phyloP scores from a whole-genome alignment of 2,113 vertebrate species.

The Platichthys flesus region DNA sequence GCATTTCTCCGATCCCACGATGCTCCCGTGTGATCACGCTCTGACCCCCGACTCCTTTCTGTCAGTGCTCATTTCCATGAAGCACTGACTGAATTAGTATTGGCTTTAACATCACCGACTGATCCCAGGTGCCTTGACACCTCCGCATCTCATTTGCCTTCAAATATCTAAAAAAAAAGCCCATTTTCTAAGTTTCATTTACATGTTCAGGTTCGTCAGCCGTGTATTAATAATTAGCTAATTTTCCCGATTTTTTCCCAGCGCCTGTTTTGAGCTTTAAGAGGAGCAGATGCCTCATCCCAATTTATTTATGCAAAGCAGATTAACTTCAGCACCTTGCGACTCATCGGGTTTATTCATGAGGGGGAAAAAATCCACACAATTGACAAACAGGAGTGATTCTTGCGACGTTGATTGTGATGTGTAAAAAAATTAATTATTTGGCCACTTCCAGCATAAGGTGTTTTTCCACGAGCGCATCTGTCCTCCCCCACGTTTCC shows the following conservation, averaged over 20 bases:
- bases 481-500: conserved; percentile 22
- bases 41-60: conserved; percentile 20
- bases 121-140: conserved; percentile 9
- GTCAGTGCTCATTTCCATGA: conserved; percentile 34
- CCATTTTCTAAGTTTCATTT: conserved; percentile 19
- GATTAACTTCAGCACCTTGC: conserved; percentile 68
- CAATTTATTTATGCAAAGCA: conserved; percentile 72
- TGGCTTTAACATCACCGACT: conserved; percentile 3
- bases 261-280: conserved; percentile 34
- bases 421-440: conserved; percentile 24
- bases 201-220: conserved; percentile 34
- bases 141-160: background rate
- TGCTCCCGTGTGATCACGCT: conserved; percentile 10
- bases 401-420: conserved; percentile 32
- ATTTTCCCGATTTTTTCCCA: conserved; percentile 47
- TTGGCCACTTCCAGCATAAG: conserved; percentile 5
- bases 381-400: conserved; percentile 33
- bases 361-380: conserved; percentile 46
- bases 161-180: background rate
- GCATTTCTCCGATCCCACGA: conserved; percentile 18
- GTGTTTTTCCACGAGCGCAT: background rate
- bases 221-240: conserved; percentile 36
- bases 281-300: conserved; percentile 55
- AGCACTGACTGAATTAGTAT: conserved; percentile 6
- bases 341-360: conserved; percentile 58